Percentiles rank a stretch among this genome's conserved stretches.
Evolutionary conservation across 1,140 invertebrate genomes (phyloP).

Genomic region (Aradophagus sp.): DNA sequence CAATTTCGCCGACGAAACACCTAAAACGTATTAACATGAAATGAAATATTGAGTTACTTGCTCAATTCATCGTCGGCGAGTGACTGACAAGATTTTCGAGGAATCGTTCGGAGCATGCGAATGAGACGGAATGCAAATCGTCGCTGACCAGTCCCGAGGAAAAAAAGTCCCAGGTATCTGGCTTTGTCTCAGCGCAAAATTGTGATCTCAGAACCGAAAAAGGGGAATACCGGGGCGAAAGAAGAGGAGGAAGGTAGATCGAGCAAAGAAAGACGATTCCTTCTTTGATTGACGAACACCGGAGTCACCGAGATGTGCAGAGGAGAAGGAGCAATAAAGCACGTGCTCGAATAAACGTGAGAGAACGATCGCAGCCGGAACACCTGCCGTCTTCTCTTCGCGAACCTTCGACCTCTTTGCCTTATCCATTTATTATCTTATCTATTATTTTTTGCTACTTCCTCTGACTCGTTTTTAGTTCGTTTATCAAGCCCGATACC

Average conservation of each 20-base stretch:
- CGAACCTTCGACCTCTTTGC: slow-evolving; percentile 43
- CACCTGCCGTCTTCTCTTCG: slow-evolving; percentile 65
- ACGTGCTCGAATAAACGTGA: slow-evolving; percentile 70
- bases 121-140: slow-evolving; percentile 46
- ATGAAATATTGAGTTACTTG: slow-evolving; percentile 14
- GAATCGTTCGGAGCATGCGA: slow-evolving; percentile 17
- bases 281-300: slow-evolving; percentile 71
- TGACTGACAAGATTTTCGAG: slow-evolving; percentile 24
- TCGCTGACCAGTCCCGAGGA: slow-evolving; percentile 37
- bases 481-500: too few relatives aligned
- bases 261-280: slow-evolving; percentile 54
- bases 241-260: slow-evolving; percentile 19
- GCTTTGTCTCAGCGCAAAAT: slow-evolving; percentile 52
- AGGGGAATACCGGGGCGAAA: too few relatives aligned
- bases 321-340: slow-evolving; percentile 68
- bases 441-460: slow-evolving; percentile 24
- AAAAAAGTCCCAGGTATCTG: slow-evolving; percentile 46
- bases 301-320: slow-evolving; percentile 67
- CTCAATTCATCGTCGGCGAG: background rate
- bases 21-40: too few relatives aligned
- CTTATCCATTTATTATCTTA: slow-evolving; percentile 54
- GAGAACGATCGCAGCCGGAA: slow-evolving; percentile 64
- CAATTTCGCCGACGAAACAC: too few relatives aligned
- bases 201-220: slow-evolving; percentile 60
- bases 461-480: slow-evolving; percentile 1